Conservation (phyloP, 2,888 invertebrate species). For the Linyphia triangularis region DNA sequence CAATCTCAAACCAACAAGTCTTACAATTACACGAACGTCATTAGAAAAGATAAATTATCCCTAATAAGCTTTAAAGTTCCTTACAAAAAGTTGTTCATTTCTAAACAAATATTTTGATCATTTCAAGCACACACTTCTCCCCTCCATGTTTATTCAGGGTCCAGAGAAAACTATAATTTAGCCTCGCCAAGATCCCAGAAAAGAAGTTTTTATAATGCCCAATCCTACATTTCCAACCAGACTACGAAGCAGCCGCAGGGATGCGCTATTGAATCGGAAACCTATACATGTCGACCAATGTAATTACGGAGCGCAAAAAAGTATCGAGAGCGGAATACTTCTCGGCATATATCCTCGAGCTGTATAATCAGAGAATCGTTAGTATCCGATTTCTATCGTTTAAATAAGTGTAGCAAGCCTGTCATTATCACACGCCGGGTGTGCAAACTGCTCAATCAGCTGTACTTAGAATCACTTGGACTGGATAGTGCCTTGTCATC, state of each 20-base stretch:
- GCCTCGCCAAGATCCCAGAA: neutral
- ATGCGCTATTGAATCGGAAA: neutral
- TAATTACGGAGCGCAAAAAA: constrained; percentile 19
- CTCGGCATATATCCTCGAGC: constrained; percentile 12
- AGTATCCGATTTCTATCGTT: constrained; percentile 63
- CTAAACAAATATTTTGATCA: constrained; percentile 23
- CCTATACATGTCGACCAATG: neutral
- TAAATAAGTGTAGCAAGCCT: constrained; percentile 59
- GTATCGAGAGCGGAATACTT: neutral
- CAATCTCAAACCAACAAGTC: too few species aligned
- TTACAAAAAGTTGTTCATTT: too few species aligned
- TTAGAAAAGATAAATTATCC: too few species aligned
- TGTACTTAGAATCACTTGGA: constrained; percentile 58
- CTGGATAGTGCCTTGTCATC: constrained; percentile 50
- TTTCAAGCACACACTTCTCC: neutral
- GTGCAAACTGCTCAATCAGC: constrained; percentile 59
- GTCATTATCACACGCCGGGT: constrained; percentile 68
- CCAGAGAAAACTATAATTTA: constrained; percentile 14
- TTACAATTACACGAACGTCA: too few species aligned
- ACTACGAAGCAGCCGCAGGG: constrained; percentile 6
- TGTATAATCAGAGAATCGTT: constrained; percentile 71
- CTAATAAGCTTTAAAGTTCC: too few species aligned
- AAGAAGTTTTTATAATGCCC: constrained; percentile 4
- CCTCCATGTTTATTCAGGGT: constrained; percentile 10
- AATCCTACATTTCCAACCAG: neutral